phyloP scores from a whole-genome alignment of 2,797 vertebrate genomes.

The Tympanoctomys barrerae region DNA sequence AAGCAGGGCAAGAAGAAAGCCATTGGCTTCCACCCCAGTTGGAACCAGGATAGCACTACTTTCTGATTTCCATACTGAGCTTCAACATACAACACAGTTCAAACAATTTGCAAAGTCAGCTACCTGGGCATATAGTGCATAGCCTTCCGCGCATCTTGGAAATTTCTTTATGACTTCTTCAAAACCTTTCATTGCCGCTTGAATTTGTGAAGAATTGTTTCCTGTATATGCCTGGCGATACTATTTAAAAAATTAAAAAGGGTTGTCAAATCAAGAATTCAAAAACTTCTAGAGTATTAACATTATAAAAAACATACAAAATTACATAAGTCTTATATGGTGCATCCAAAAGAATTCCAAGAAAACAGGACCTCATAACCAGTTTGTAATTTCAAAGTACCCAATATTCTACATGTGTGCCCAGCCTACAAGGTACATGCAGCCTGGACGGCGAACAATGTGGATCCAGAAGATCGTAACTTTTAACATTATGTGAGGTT shows the following conservation, averaged over 20 bases:
- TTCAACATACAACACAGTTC: background rate
- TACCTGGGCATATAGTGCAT: conserved; percentile 99
- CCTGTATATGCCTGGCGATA: conserved; percentile 99
- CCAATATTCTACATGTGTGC: background rate
- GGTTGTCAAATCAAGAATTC: background rate
- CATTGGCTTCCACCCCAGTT: background rate
- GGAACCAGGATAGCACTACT: background rate
- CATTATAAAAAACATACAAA: conserved; percentile 40
- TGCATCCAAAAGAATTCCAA: background rate
- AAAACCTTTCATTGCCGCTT: conserved; percentile 98
- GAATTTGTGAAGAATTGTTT: conserved; percentile 95
- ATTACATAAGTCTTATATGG: background rate
- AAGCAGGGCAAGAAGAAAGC: background rate
- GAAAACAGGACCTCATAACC: background rate
- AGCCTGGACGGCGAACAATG: background rate
- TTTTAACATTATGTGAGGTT: background rate
- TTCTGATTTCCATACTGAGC: background rate
- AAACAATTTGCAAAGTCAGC: conserved; percentile 2
- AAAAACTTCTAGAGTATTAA: background rate
- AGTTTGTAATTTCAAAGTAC: background rate
- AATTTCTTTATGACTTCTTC: conserved; percentile 98
- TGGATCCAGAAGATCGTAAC: background rate
- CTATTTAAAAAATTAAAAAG: conserved; percentile 85
- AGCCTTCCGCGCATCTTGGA: conserved; percentile 98
- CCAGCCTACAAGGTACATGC: background rate